phyloP scores from a whole-genome alignment of 2,888 invertebrate genomes.

The Hirtodrosophila histrioides region DNA sequence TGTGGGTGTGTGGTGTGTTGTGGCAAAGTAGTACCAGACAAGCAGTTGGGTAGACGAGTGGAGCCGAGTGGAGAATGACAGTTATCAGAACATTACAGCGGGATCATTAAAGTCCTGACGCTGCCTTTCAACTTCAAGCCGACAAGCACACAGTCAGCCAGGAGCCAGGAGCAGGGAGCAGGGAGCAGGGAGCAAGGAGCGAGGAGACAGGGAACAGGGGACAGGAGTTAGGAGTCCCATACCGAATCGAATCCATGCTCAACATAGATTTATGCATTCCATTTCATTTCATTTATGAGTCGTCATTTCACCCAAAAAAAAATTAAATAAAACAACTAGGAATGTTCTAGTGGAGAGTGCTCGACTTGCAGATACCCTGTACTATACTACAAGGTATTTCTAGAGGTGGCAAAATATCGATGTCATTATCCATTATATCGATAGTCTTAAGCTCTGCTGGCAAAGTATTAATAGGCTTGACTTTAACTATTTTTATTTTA shows the following conservation, averaged over 20 bases:
- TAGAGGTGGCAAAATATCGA: no score
- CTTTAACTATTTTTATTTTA: no score
- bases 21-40: background rate
- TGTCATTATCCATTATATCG: no score
- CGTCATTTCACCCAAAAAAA: slow-evolving; percentile 60
- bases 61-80: slow-evolving; percentile 44
- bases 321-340: slow-evolving; percentile 17
- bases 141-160: slow-evolving; percentile 30
- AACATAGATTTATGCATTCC: slow-evolving; percentile 54
- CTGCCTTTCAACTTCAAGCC: slow-evolving; percentile 45
- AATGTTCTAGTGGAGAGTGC: background rate
- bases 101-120: slow-evolving; percentile 71
- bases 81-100: slow-evolving; percentile 63
- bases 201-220: no score
- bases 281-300: slow-evolving; percentile 72
- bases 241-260: slow-evolving; percentile 1
- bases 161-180: no score
- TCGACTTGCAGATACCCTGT: background rate
- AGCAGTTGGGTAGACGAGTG: slow-evolving; percentile 5
- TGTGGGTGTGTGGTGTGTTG: slow-evolving; percentile 8
- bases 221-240: slow-evolving; percentile 1
- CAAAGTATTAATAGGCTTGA: no score
- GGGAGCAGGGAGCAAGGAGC: no score
- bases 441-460: no score
- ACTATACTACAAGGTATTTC: no score